These are phyloP conservation scores for Philereme transversata DNA, from an alignment of 2,888 invertebrate species.

Conservation along the genomic window DNA sequence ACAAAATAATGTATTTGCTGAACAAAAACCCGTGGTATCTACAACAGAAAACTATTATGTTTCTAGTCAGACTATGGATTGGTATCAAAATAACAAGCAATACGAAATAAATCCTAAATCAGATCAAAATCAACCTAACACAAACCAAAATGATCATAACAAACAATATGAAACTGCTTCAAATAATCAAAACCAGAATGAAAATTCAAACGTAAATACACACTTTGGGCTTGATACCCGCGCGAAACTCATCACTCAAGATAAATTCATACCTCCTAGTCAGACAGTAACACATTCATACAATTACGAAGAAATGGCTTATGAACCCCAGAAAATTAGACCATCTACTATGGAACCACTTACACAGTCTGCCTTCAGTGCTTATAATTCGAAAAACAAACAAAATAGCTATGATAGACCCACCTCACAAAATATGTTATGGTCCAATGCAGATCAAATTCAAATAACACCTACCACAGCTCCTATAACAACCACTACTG, in stretches of 20 bases:
- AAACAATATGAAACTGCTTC: slow-evolving; percentile 7
- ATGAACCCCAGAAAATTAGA: slow-evolving; percentile 37
- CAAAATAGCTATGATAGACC: slow-evolving; percentile 17
- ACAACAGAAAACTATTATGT: slow-evolving; percentile 26
- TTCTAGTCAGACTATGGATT: slow-evolving; percentile 21
- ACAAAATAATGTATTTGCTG: slow-evolving; percentile 10
- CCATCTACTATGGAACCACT: slow-evolving; percentile 35
- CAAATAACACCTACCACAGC: slow-evolving; percentile 43
- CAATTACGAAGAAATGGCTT: slow-evolving; percentile 56
- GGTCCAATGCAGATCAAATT: slow-evolving; percentile 34
- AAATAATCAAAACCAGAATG: slow-evolving; percentile 16
- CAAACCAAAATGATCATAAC: slow-evolving; percentile 22
- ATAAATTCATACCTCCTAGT: slow-evolving; percentile 57
- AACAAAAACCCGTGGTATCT: slow-evolving; percentile 9
- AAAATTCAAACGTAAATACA: slow-evolving; percentile 26
- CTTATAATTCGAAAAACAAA: slow-evolving; percentile 19
- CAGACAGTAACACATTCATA: slow-evolving; percentile 63
- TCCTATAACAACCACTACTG: slow-evolving; percentile 39
- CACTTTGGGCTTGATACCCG: slow-evolving; percentile 36
- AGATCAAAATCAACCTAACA: slow-evolving; percentile 16
- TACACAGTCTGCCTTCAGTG: slow-evolving; percentile 18
- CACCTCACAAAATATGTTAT: slow-evolving; percentile 23
- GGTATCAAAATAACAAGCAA: slow-evolving; percentile 31
- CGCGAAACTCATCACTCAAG: slow-evolving; percentile 56
- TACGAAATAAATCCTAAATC: slow-evolving; percentile 5